Conservation (phyloP, 2,113 vertebrate species). For the Sterna hirundo region DNA sequence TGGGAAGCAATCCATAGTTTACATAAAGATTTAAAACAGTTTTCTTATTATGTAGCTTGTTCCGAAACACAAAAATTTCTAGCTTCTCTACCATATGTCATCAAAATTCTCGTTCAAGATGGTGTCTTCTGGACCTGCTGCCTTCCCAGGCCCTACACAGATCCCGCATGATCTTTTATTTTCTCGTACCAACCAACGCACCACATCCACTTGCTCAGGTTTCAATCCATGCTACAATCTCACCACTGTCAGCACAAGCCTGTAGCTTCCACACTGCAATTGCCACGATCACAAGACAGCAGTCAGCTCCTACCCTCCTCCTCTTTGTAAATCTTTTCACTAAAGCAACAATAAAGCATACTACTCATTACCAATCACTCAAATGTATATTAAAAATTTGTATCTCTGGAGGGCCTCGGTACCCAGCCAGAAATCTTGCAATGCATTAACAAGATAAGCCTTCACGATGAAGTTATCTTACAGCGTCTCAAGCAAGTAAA, state of each 20-base stretch:
- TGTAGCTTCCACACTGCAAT: not conserved
- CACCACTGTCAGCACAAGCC: not conserved
- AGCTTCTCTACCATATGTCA: not conserved
- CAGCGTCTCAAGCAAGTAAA: not conserved
- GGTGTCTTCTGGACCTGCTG: not conserved
- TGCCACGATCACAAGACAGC: not conserved
- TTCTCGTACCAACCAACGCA: not conserved
- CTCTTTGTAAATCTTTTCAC: not conserved
- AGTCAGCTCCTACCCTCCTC: not conserved
- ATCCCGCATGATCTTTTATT: not conserved
- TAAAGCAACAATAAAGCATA: not conserved
- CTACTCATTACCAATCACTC: not conserved
- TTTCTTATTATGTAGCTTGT: not conserved
- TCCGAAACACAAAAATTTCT: not conserved
- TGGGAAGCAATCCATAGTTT: not conserved
- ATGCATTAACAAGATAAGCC: not conserved
- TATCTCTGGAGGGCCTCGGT: not conserved
- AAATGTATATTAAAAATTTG: not conserved
- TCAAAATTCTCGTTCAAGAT: not conserved
- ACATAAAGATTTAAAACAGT: not conserved
- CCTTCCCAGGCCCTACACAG: not conserved
- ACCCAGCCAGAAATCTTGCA: not conserved
- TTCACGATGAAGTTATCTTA: not conserved
- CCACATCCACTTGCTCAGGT: not conserved
- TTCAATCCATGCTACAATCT: not conserved